These are phyloP conservation scores for Corythornis madagascariensis DNA, from an alignment of 2,113 vertebrate genomes.

Conservation along the genomic window DNA sequence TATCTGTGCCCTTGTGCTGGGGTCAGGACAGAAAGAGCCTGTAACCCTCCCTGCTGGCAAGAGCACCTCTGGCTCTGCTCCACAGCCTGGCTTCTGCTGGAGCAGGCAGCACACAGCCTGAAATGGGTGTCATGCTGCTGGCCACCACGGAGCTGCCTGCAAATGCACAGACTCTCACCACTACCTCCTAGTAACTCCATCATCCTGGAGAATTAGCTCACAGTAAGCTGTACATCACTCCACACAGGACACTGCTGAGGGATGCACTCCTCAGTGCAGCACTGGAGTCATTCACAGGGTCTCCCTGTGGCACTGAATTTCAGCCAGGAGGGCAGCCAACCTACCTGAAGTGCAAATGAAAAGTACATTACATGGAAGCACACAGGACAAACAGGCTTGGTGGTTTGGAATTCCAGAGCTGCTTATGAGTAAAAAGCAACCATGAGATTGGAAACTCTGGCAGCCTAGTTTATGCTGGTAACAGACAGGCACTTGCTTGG, in stretches of 20 bases:
- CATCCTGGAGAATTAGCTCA: neutral
- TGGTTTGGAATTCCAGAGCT: neutral
- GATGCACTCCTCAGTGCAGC: neutral
- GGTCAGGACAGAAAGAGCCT: neutral
- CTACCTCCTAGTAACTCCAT: neutral
- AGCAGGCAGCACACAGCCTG: neutral
- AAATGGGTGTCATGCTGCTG: neutral
- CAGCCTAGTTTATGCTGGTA: neutral
- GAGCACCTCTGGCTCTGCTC: neutral
- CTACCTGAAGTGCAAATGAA: neutral
- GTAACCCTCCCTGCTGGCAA: neutral
- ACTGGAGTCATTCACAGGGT: neutral
- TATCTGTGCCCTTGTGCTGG: neutral
- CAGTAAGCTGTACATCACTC: accelerated
- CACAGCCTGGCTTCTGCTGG: neutral
- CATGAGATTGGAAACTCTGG: neutral
- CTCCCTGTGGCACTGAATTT: neutral
- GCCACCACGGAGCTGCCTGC: neutral
- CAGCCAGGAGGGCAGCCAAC: neutral
- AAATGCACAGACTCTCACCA: neutral
- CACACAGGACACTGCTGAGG: neutral
- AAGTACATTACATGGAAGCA: neutral
- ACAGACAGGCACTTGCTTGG: neutral
- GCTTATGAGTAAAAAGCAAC: conserved; percentile 1
- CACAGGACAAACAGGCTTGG: neutral